Base-by-base conservation (phyloP, 2,888 invertebrate genomes). In the Chrysopilus asiliformis region DNA sequence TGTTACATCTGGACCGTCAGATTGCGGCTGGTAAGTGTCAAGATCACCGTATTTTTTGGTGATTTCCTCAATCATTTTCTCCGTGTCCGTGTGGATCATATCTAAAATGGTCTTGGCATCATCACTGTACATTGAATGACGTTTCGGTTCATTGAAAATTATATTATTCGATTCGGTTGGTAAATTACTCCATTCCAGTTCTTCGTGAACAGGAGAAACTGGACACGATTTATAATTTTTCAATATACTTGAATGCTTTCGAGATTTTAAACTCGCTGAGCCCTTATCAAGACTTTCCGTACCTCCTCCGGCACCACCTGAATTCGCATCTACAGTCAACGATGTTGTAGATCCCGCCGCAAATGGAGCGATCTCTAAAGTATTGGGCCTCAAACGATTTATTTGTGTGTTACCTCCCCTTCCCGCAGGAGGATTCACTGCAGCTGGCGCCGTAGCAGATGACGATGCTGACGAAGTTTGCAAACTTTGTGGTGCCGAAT, bases 171-270 rank as follows among this genome's bases (percentile, higher is more conserved):
- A 32, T 31, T 64, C 54, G 47, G 60, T 50, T 2, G 61, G 57
- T 49, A 67, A 65, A 39, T 70, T 69, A 2, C 67, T 63, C 74
- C 74, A 74, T 53, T 76, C 76, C 24, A 77, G 70, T 52, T 84
- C 83, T 52, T 85, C 85, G 35, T 77, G 81, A 0, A 84, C 83
- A 0, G 85, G 85, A 1, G 83, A 83, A 0, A 84, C 82, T 0
- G 84, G 84, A 46, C 85, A 74, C 4, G 83, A 83, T 49, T 83
- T 81, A 45, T 79, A 74, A 47, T 74, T 72, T 46, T 74, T 74
- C 31, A 74, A 65, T 36, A 74, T 74, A 47, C 74, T 72, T 10
- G 57, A 54, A 13, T 55, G 62, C 25, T 58, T 57, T 26, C 60
- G 61, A 46, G 47, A 62, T 42, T 43, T 65, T 62, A 40, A 39